Percentiles rank a stretch among this genome's conserved stretches.
Conservation (phyloP, 30 jellyfish, hydroid and myxozoan species). For the Pelagia noctiluca region DNA sequence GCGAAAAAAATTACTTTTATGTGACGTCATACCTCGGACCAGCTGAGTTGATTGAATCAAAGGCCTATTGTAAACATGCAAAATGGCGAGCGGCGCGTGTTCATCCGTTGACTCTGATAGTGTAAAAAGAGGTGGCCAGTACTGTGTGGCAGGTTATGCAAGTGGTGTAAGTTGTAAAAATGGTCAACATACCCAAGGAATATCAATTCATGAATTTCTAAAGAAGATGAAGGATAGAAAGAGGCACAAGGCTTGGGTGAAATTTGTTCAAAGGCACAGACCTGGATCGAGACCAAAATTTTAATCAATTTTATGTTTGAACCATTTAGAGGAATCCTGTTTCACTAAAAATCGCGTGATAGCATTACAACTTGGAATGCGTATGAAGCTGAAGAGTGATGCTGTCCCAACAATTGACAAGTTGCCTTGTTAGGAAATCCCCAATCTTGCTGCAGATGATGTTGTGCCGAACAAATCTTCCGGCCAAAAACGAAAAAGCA, state of each 20-base stretch:
- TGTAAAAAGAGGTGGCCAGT: background rate
- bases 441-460: constrained; percentile 5
- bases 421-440: constrained; percentile 5
- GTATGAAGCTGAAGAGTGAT: constrained; percentile 6
- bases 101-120: background rate
- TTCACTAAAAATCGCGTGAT: constrained; percentile 1
- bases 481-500: no score
- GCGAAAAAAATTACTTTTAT: no score
- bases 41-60: no score
- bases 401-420: constrained; percentile 38
- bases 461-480: no score
- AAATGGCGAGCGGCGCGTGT: background rate
- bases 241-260: constrained; percentile 21
- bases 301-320: constrained; percentile 14
- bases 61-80: background rate
- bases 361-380: constrained; percentile 6
- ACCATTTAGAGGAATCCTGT: constrained; percentile 24
- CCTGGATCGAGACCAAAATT: constrained; percentile 6
- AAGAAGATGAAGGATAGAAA: background rate
- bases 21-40: no score
- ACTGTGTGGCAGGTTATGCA: constrained; percentile 9
- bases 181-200: constrained; percentile 6
- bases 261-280: constrained; percentile 30
- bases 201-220: constrained; percentile 16
- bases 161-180: constrained; percentile 14